Percentiles rank a stretch among this genome's conserved stretches.
Evolutionary conservation across 2,113 vertebrate species (phyloP).

Genomic region (Engraulis encrasicolus): DNA sequence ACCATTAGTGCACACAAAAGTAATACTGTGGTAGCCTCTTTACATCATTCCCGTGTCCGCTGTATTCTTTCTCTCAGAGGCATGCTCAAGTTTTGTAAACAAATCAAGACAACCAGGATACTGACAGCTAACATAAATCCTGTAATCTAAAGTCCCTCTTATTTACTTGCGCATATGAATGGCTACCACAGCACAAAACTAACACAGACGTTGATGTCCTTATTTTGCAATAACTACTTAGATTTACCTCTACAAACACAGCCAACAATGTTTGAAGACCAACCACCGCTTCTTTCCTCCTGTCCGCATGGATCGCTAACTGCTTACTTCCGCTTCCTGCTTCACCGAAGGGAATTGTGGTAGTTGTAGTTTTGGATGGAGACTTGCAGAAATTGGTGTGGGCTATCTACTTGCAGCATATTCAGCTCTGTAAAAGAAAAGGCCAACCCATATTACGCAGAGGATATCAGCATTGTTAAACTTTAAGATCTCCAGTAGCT

Average conservation of each 20-base stretch:
- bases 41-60: too few relatives aligned
- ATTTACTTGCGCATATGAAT: neutral
- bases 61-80: neutral
- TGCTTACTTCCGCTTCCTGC: constrained; percentile 39
- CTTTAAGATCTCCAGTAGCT: neutral
- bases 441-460: neutral
- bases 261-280: neutral
- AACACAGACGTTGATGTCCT: neutral
- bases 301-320: neutral
- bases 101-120: too few relatives aligned
- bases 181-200: neutral
- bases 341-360: constrained; percentile 46
- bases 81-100: too few relatives aligned
- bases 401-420: neutral
- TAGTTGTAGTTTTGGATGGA: constrained; percentile 41
- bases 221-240: neutral
- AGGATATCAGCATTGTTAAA: neutral
- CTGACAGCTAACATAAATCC: neutral
- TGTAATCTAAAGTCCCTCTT: neutral
- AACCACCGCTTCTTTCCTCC: neutral
- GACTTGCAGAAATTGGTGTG: neutral
- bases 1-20: too few relatives aligned
- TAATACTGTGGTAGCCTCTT: too few relatives aligned
- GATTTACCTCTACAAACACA: neutral
- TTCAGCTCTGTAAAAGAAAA: neutral